A percentile compares a stretch with the other conserved stretches of the same genome.
Conservation (phyloP, 2,888 invertebrate species). For the Sipha maydis region DNA sequence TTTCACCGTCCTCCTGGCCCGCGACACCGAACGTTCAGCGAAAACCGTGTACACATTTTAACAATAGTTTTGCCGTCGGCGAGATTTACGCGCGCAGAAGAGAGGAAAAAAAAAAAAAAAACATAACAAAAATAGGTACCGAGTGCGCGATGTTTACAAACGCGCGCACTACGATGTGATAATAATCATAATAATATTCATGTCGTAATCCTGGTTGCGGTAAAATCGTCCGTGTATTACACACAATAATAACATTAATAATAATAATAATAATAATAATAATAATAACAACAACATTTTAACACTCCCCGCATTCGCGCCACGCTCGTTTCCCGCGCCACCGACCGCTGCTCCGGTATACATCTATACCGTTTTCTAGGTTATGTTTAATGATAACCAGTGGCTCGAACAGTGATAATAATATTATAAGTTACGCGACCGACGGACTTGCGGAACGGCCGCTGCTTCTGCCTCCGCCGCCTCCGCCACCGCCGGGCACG, state of each 20-base stretch:
- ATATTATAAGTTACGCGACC: slow-evolving; percentile 8
- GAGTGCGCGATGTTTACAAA: too few species aligned
- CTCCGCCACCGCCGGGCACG: not conserved
- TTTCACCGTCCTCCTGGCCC: not conserved
- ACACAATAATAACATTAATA: not conserved
- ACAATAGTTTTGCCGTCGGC: too few species aligned
- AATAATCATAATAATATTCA: not conserved
- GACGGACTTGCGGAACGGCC: slow-evolving; percentile 15
- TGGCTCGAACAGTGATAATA: slow-evolving; percentile 28
- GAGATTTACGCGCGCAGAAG: too few species aligned
- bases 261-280: not conserved
- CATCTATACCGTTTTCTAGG: slow-evolving; percentile 32
- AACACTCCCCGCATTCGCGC: not conserved
- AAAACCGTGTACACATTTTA: too few species aligned
- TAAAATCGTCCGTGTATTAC: not conserved
- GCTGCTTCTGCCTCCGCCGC: not conserved
- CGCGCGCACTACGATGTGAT: not conserved
- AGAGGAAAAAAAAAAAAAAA: too few species aligned
- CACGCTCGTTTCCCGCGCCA: slow-evolving; percentile 43
- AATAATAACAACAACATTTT: not conserved
- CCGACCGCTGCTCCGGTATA: not conserved
- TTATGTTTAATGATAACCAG: slow-evolving; percentile 55
- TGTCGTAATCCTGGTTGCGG: not conserved
- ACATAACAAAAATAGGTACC: too few species aligned
- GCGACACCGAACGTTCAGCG: not conserved